These are phyloP conservation scores for Mactra quadrangularis DNA, from an alignment of 1,140 invertebrate genomes.

Conservation along the genomic window DNA sequence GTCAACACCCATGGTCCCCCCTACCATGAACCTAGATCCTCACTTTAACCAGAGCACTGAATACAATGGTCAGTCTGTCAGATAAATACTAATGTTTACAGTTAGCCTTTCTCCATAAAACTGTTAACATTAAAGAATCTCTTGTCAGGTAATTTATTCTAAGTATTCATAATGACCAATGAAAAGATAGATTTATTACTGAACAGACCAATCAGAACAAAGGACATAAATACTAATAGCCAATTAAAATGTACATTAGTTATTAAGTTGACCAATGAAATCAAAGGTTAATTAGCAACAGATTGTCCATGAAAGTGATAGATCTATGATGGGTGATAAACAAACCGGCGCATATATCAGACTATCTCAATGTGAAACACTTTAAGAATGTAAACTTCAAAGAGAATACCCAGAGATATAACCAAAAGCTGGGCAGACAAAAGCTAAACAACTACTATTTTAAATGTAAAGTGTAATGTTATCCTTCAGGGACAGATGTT, in stretches of 20 bases:
- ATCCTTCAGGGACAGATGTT: no score
- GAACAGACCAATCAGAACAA: conserved; percentile 4
- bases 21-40: no score
- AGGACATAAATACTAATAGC: conserved; percentile 12
- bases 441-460: no score
- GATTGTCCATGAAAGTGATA: conserved; percentile 26
- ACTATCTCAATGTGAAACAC: neutral
- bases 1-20: no score
- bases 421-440: no score
- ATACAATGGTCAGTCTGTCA: no score
- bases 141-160: no score
- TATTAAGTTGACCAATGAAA: conserved; percentile 45
- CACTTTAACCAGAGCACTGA: no score
- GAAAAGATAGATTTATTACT: conserved; percentile 20
- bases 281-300: conserved; percentile 45
- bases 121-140: no score
- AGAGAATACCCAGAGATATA: neutral
- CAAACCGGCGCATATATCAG: neutral
- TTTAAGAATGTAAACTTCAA: conserved; percentile 1
- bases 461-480: no score
- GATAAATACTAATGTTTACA: no score
- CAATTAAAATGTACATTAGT: conserved; percentile 14
- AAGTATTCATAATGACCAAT: conserved; percentile 27
- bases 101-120: no score
- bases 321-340: neutral